Base-by-base conservation (phyloP, 2,888 invertebrate genomes). In the Piscicola geometra region DNA sequence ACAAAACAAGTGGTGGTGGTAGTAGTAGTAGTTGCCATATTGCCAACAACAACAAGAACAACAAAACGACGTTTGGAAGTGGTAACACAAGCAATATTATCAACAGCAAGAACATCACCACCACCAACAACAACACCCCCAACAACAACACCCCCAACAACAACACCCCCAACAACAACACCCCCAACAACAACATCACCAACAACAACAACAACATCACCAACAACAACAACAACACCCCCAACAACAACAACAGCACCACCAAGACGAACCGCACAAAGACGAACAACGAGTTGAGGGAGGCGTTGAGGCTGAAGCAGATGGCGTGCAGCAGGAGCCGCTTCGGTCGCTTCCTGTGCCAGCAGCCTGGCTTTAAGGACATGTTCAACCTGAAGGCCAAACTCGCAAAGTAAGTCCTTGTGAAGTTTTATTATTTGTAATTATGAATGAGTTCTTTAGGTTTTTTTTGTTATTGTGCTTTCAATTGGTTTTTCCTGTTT, bases 351-450 rank as follows among this genome's bases (percentile, higher is more conserved):
- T 56, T 56, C 60, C 60, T 56, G 15, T 25, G 15, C 25, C 9
- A 21, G n/a, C 60, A 25, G 60, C 60, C 60, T 3, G 60, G 60
- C 60, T 56, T 56, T n/a, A 56, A 56, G 25, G 60, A 56, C 60
- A 56, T 56, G 60, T 56, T 56, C n/a, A n/a, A 56, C 60, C 60
- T 56, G 15, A 56, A 56, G 25, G 5, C n/a, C 12, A 56, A 56
- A n/a, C 12, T 56, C 60, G 25, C 25, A 18, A 56, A 56, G 60
- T 56, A 56, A 56, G 21, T 56, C n/a, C n/a, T n/a, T n/a, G n/a
- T n/a, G n/a, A n/a, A n/a, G 60, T 25, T 56, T 56, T 56, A 25
- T 56, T 25, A 15, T 25, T 41, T 41, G 15, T n/a, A n/a, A n/a
- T n/a, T n/a, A n/a, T n/a, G n/a, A 15, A 47, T 47, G 50, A 15